Conservation (phyloP, 2,797 vertebrate genomes). For the Stomatorhinus walkeri region DNA sequence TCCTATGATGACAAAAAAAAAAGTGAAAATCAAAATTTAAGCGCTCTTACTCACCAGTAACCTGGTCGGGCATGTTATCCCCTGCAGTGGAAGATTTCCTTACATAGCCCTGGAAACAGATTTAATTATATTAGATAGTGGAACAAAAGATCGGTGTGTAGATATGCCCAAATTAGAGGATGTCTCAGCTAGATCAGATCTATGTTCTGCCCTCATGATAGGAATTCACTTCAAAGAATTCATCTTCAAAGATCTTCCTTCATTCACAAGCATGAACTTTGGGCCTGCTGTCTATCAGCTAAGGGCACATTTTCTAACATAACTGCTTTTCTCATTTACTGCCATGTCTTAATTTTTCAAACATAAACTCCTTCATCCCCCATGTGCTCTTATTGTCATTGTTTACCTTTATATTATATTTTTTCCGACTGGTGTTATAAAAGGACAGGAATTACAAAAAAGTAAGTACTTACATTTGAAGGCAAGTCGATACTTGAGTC, state of each 20-base stretch:
- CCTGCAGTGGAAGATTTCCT: constrained; percentile 45
- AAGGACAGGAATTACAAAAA: background rate
- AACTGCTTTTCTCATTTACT: background rate
- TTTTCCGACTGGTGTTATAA: background rate
- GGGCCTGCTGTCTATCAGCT: background rate
- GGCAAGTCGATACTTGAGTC: constrained; percentile 55
- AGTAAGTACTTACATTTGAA: constrained; percentile 57
- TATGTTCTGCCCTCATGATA: background rate
- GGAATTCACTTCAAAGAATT: background rate
- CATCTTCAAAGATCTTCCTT: background rate
- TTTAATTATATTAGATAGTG: background rate
- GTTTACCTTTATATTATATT: background rate
- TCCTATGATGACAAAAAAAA: background rate
- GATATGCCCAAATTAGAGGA: background rate
- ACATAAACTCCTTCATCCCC: background rate
- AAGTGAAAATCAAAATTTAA: background rate
- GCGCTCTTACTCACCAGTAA: constrained; percentile 59
- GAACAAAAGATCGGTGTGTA: background rate
- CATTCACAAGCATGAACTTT: background rate
- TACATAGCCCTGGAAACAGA: constrained; percentile 51
- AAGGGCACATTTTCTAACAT: background rate
- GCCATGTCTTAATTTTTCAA: background rate
- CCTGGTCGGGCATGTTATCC: constrained; percentile 47
- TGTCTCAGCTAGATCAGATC: background rate
- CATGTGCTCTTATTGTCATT: background rate